These are phyloP conservation scores for Aurelia sp. DNA, from an alignment of 30 jellyfish, hydroid and myxozoan genomes.

Conservation along the genomic window DNA sequence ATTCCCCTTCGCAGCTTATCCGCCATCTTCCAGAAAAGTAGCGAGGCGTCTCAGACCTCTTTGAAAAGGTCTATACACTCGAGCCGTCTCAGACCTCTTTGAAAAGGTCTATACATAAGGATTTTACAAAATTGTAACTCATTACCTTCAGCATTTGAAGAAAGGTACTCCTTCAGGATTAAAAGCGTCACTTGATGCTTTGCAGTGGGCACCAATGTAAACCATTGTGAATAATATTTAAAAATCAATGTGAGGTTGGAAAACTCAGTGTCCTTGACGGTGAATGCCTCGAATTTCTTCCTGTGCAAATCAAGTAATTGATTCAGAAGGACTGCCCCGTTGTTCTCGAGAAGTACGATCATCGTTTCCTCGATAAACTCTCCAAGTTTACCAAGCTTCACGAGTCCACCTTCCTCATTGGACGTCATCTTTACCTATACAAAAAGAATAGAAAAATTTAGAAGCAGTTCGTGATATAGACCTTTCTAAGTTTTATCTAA, in stretches of 20 bases:
- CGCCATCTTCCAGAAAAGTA: no score
- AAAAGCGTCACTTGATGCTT: background rate
- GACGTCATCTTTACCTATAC: no score
- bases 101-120: no score
- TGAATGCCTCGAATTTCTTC: background rate
- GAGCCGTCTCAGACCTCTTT: no score
- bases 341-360: background rate
- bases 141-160: no score
- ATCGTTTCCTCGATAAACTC: background rate
- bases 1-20: no score
- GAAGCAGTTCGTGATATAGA: no score
- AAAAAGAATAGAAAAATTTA: no score
- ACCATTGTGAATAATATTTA: background rate
- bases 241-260: background rate
- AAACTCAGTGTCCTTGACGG: background rate
- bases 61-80: no score
- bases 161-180: constrained; percentile 8
- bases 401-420: background rate
- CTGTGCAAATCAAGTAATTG: background rate
- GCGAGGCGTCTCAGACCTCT: no score
- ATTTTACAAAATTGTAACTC: no score
- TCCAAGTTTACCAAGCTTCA: background rate
- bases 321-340: constrained; percentile 24
- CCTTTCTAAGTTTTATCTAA: no score
- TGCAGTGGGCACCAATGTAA: background rate